Conservation (phyloP, 2,888 invertebrate species). For the Caenorhabditis sp. region DNA sequence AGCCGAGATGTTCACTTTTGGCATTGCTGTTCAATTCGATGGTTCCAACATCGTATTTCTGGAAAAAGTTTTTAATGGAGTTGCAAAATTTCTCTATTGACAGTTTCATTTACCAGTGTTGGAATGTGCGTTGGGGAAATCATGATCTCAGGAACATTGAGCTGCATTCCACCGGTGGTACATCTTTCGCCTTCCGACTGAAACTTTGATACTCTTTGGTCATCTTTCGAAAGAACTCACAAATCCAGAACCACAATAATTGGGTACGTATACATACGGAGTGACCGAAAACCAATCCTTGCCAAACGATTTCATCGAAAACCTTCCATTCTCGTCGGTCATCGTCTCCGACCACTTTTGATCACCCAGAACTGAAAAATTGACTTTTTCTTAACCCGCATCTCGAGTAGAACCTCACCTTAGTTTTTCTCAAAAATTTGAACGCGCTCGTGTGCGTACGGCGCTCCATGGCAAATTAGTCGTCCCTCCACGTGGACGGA, state of each 20-base stretch:
- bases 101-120: neutral
- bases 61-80: neutral
- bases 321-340: neutral
- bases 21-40: neutral
- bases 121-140: neutral
- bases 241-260: neutral
- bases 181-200: neutral
- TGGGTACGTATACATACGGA: constrained; percentile 2
- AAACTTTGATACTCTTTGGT: too few relatives aligned
- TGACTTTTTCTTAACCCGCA: too few relatives aligned
- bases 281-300: neutral
- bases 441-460: constrained; percentile 9
- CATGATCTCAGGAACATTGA: neutral
- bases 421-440: constrained; percentile 6
- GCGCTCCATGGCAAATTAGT: neutral
- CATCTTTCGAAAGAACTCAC: too few relatives aligned
- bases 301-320: neutral
- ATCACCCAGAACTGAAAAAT: neutral
- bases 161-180: neutral
- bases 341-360: neutral
- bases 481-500: neutral
- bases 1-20: neutral
- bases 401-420: too few relatives aligned
- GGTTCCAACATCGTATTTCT: constrained; percentile 1
- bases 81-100: neutral